A percentile compares a stretch with the other conserved stretches of the same genome.
These are phyloP conservation scores for Buceros bicornis DNA, from an alignment of 2,797 vertebrate genomes.

Conservation along the genomic window DNA sequence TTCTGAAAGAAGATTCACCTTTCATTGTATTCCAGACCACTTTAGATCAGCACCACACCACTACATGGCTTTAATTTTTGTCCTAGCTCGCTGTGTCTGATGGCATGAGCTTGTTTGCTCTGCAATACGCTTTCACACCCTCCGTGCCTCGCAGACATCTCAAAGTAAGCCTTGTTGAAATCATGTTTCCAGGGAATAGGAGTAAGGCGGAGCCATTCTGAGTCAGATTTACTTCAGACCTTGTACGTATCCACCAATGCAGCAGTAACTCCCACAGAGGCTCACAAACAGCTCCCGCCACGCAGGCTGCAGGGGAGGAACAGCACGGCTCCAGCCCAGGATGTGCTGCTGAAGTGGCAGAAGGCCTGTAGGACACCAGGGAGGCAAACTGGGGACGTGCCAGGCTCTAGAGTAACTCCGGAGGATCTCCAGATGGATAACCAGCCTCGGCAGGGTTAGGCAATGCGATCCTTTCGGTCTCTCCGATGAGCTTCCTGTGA, in stretches of 20 bases:
- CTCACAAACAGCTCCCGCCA: background rate
- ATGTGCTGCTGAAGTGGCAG: constrained; percentile 18
- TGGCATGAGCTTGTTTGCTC: background rate
- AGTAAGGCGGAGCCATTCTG: constrained; percentile 47
- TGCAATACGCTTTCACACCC: background rate
- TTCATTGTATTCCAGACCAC: constrained; percentile 11
- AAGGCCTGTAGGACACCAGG: background rate
- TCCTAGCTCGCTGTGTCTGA: background rate
- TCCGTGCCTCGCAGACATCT: background rate
- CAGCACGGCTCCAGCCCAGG: background rate
- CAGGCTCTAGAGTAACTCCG: background rate
- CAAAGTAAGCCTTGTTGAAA: background rate
- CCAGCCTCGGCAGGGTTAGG: background rate
- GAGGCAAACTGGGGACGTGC: background rate
- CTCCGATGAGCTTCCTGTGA: fast-evolving
- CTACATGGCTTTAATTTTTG: background rate
- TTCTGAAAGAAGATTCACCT: constrained; percentile 49
- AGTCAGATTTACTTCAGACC: constrained; percentile 8
- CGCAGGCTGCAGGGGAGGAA: constrained; percentile 28
- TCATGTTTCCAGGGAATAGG: constrained; percentile 27
- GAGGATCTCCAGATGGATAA: background rate
- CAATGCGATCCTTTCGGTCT: background rate
- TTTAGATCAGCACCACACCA: background rate
- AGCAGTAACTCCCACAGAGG: constrained; percentile 28
- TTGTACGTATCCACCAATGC: background rate